phyloP scores from a whole-genome alignment of 2,888 invertebrate species.

The Luffia ferchaultella region DNA sequence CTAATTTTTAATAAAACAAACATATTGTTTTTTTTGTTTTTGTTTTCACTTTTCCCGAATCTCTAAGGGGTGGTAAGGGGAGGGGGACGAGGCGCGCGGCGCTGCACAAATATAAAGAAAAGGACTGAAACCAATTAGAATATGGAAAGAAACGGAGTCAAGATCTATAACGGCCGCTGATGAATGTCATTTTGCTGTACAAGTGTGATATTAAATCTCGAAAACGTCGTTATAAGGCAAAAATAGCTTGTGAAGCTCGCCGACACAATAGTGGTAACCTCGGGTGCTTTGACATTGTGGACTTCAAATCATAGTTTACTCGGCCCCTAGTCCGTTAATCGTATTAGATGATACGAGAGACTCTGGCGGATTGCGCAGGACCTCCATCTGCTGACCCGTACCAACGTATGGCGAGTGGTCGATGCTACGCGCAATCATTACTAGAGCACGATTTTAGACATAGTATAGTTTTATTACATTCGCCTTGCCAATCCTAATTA shows the following conservation, averaged over 20 bases:
- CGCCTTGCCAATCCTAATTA: conserved; percentile 43
- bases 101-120: conserved; percentile 45
- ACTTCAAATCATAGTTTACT: conserved; percentile 51
- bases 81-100: conserved; percentile 53
- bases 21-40: conserved; percentile 33
- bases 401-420: no score
- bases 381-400: no score
- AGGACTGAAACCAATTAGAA: conserved; percentile 34
- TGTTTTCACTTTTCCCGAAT: conserved; percentile 23
- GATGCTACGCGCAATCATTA: no score
- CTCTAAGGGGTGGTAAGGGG: conserved; percentile 42
- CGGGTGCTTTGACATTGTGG: conserved; percentile 67
- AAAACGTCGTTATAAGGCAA: conserved; percentile 45
- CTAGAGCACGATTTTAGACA: background rate
- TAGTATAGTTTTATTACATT: conserved; percentile 40
- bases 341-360: conserved; percentile 41
- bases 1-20: conserved; percentile 35
- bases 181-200: conserved; percentile 54
- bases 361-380: conserved; percentile 29
- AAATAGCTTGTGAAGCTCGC: conserved; percentile 58
- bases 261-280: conserved; percentile 57
- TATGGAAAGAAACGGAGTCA: conserved; percentile 11
- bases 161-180: conserved; percentile 38
- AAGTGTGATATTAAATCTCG: conserved; percentile 63
- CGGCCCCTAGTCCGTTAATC: conserved; percentile 30